Evolutionary conservation across 2,888 invertebrate species (phyloP), one percentile per base, ranked within the genome.

Genomic region (Thymelicus sylvestris): DNA sequence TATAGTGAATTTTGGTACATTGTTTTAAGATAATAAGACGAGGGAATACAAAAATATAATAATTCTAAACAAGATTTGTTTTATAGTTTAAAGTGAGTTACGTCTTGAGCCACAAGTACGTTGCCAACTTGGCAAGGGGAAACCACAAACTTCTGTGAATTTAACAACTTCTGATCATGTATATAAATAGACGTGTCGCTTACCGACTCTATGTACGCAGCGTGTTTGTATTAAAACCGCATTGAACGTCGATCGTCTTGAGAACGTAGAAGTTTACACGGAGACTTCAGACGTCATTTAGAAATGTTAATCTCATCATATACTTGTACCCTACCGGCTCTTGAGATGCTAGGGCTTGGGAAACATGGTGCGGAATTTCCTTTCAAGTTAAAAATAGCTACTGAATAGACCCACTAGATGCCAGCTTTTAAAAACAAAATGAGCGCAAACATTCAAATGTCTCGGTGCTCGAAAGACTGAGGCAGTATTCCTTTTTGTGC

Each of bases 361-460:
- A 72, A 67, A 68, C 71, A 75, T 64, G 72, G 71, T 67, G 74
- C 72, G 68, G 72, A 71, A 71, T 72, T 69, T 67, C 52, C 59
- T 70, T 72, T 65, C 77, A 74, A 74, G 81, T 83, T 85, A 86
- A 88, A 89, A 88, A 88, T 88, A 88, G 80, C 79, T 75, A 74
- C 77, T 81, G 83, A 79, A 79, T 83, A 82, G 82, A 79, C 82
- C 81, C 80, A 81, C 74, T 73, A 79, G 79, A 78, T 76, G 77
- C 74, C 73, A 57, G 66, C 63, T 81, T 81, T 83, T 80, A 79
- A 83, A 81, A 81, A 82, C 79, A 80, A 74, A 74, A 75, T 72
- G 67, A 80, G 80, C 80, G 79, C 82, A 61, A 80, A 84, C 83
- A 88, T 89, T 87, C 87, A 89, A 84, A 87, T 85, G 86, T 88